A percentile compares a stretch with the other conserved stretches of the same genome.
Evolutionary conservation across 1,140 invertebrate genomes (phyloP).

Genomic region (Stenopsyche tienmushanensis): DNA sequence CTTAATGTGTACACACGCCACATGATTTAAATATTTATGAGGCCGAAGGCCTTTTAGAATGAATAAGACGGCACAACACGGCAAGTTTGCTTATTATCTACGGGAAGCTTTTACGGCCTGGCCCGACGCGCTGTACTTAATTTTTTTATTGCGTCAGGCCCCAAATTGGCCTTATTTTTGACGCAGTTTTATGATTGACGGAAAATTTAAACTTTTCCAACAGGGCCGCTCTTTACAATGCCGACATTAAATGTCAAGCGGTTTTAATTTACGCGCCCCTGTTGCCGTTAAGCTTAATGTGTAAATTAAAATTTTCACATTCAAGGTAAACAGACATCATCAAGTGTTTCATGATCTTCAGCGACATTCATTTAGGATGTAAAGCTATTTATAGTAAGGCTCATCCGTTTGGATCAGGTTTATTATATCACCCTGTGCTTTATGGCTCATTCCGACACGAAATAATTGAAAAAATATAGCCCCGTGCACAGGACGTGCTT

Average conservation of each 20-base stretch:
- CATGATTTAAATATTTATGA: background rate
- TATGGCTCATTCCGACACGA: too few relatives aligned
- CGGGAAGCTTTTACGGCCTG: background rate
- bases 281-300: background rate
- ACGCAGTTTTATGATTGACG: conserved; percentile 30
- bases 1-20: background rate
- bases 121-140: background rate
- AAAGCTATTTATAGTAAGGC: too few relatives aligned
- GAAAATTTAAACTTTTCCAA: conserved; percentile 28
- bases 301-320: conserved; percentile 20
- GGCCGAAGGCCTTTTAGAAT: background rate
- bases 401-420: too few relatives aligned
- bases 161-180: conserved; percentile 25
- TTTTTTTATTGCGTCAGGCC: conserved; percentile 16
- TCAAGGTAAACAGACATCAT: conserved; percentile 15
- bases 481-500: too few relatives aligned
- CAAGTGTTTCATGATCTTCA: conserved; percentile 20
- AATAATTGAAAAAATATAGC: too few relatives aligned
- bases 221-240: background rate
- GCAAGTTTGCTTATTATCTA: conserved; percentile 6
- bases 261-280: conserved; percentile 24
- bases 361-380: too few relatives aligned
- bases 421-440: too few relatives aligned
- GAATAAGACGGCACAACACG: background rate
- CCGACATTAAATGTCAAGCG: conserved; percentile 23